A percentile compares a stretch with the other conserved stretches of the same genome.
Evolutionary conservation across 1,140 invertebrate species (phyloP).

Genomic region (Ostrea edulis): DNA sequence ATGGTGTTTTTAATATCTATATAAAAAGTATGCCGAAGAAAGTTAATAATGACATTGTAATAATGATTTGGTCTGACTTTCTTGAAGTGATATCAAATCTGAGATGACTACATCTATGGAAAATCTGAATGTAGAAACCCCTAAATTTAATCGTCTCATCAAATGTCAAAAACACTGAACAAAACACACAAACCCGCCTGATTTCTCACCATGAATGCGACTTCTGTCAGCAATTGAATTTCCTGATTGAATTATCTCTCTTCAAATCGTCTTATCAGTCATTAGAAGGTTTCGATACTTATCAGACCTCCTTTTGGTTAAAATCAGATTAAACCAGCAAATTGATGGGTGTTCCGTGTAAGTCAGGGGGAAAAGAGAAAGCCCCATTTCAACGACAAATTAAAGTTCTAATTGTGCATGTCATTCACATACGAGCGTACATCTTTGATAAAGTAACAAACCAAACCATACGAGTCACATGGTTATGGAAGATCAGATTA

Average conservation of each 20-base stretch:
- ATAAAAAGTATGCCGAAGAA: background rate
- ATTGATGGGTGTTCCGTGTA: conserved; percentile 13
- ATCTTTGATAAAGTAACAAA: background rate
- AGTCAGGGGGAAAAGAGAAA: conserved; percentile 4
- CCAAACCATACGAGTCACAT: background rate
- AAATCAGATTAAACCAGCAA: conserved; percentile 5
- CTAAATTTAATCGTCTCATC: conserved; percentile 23
- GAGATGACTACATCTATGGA: conserved; percentile 3
- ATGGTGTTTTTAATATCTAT: background rate
- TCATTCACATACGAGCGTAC: background rate
- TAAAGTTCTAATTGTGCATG: conserved; percentile 19
- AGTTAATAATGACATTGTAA: background rate
- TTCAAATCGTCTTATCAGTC: conserved; percentile 14
- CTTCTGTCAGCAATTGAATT: conserved; percentile 34
- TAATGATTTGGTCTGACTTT: conserved; percentile 1
- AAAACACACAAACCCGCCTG: background rate
- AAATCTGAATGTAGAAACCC: conserved; percentile 25
- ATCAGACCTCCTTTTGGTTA: background rate
- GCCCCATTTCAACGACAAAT: conserved; percentile 23
- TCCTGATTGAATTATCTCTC: conserved; percentile 28
- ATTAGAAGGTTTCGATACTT: conserved; percentile 21
- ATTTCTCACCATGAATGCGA: conserved; percentile 2
- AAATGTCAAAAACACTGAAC: conserved; percentile 14
- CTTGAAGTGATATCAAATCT: background rate
- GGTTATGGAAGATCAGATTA: conserved; percentile 23